These are phyloP conservation scores for Hephaestus fuliginosus DNA, from an alignment of 2,797 vertebrate genomes.

Conservation along the genomic window DNA sequence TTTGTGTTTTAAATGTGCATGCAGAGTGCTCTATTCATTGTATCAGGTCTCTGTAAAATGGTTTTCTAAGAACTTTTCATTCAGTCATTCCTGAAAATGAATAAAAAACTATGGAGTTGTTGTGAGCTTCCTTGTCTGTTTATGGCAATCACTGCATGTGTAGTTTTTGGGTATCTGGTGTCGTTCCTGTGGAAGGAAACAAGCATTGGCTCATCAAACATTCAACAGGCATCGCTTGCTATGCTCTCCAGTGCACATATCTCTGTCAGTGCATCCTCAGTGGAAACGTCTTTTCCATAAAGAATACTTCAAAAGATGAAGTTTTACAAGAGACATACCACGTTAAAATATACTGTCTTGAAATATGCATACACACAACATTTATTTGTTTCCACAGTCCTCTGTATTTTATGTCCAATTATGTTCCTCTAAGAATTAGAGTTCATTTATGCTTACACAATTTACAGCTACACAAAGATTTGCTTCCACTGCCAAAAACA, in stretches of 20 bases:
- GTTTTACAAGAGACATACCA: too few relatives aligned
- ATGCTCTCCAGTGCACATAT: slow-evolving; percentile 19
- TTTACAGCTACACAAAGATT: too few relatives aligned
- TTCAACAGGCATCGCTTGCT: slow-evolving; percentile 43
- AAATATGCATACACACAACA: too few relatives aligned
- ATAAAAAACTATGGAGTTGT: slow-evolving; percentile 28
- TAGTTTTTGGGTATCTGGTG: slow-evolving; percentile 26
- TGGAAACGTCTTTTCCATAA: not conserved
- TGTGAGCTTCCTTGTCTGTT: not conserved
- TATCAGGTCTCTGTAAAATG: not conserved
- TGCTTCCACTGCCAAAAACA: too few relatives aligned
- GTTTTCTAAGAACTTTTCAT: not conserved
- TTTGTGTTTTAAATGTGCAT: not conserved
- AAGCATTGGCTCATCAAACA: slow-evolving; percentile 50
- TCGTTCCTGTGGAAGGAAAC: slow-evolving; percentile 31
- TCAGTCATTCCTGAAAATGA: slow-evolving; percentile 23
- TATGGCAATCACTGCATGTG: slow-evolving; percentile 11
- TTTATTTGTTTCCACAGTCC: too few relatives aligned
- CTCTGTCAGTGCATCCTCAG: slow-evolving; percentile 23
- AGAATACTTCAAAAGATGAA: too few relatives aligned
- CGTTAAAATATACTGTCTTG: too few relatives aligned
- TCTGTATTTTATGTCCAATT: too few relatives aligned
- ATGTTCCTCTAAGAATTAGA: too few relatives aligned
- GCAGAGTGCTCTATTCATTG: not conserved
- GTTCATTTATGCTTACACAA: too few relatives aligned